Evolutionary conservation across 2,113 vertebrate species (phyloP).

Genomic region (Misgurnus mizolepis): DNA sequence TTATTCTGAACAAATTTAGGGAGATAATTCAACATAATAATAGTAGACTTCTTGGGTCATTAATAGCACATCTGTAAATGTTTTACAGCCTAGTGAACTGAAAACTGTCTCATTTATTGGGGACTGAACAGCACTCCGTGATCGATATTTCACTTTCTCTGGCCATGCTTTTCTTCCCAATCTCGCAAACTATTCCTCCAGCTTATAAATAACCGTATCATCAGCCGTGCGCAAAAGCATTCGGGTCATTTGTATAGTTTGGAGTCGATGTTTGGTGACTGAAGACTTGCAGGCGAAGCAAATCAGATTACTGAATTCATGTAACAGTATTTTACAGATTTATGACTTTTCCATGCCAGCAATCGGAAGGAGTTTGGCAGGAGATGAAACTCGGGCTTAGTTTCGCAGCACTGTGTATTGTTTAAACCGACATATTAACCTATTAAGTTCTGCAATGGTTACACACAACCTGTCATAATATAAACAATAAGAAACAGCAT

Average conservation of each 20-base stretch:
- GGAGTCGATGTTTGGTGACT: constrained; percentile 3
- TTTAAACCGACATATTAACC: neutral
- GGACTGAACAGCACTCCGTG: neutral
- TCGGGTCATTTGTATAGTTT: constrained; percentile 12
- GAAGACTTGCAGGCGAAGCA: neutral
- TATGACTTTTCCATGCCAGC: constrained; percentile 11
- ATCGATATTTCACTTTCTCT: constrained; percentile 12
- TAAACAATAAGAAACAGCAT: neutral
- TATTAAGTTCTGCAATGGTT: neutral
- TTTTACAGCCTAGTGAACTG: neutral
- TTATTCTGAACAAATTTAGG: neutral
- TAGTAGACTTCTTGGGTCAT: neutral
- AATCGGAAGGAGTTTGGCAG: neutral
- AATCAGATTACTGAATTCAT: constrained; percentile 19
- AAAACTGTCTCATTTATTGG: neutral
- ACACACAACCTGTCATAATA: neutral
- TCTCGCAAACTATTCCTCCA: neutral
- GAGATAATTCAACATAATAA: neutral
- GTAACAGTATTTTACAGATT: constrained; percentile 21
- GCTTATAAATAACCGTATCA: constrained; percentile 19
- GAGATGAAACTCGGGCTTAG: neutral
- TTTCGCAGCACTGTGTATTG: neutral
- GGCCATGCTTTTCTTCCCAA: neutral
- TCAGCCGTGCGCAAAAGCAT: neutral
- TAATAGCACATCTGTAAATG: neutral